Conservation (phyloP, 2,888 invertebrate genomes). For the Ennomos fuscantarius region DNA sequence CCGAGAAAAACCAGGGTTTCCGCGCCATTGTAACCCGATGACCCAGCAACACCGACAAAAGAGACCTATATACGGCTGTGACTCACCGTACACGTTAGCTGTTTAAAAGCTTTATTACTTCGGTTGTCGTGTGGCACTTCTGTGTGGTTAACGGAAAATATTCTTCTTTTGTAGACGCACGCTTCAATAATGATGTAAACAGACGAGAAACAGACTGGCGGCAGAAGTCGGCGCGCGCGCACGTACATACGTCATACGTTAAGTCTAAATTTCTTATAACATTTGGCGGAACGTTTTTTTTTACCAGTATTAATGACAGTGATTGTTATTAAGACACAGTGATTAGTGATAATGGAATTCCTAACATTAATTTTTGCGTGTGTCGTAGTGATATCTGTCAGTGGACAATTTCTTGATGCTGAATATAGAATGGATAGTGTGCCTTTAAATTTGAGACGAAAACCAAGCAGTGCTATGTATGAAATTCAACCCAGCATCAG, state of each 20-base stretch:
- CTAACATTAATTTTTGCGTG: conserved; percentile 8
- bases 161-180: conserved; percentile 29
- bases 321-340: conserved; percentile 15
- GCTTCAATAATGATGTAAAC: conserved; percentile 18
- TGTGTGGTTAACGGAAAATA: conserved; percentile 25
- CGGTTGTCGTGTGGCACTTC: conserved; percentile 14
- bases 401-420: conserved; percentile 27
- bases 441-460: conserved; percentile 12
- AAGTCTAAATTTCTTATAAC: conserved; percentile 9
- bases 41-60: conserved; percentile 25
- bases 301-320: conserved; percentile 6
- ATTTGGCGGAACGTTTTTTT: background rate
- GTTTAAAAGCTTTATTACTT: conserved; percentile 2
- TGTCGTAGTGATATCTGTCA: conserved; percentile 19
- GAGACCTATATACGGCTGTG: conserved; percentile 20
- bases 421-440: conserved; percentile 12
- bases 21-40: conserved; percentile 26
- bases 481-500: conserved; percentile 22
- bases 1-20: conserved; percentile 34
- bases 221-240: conserved; percentile 29
- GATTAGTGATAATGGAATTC: conserved; percentile 28
- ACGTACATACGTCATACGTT: conserved; percentile 19
- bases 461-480: conserved; percentile 9
- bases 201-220: conserved; percentile 31
- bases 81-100: conserved; percentile 15